Conservation (phyloP, 2,888 invertebrate species). For the Lepetodrilus schrolli region DNA sequence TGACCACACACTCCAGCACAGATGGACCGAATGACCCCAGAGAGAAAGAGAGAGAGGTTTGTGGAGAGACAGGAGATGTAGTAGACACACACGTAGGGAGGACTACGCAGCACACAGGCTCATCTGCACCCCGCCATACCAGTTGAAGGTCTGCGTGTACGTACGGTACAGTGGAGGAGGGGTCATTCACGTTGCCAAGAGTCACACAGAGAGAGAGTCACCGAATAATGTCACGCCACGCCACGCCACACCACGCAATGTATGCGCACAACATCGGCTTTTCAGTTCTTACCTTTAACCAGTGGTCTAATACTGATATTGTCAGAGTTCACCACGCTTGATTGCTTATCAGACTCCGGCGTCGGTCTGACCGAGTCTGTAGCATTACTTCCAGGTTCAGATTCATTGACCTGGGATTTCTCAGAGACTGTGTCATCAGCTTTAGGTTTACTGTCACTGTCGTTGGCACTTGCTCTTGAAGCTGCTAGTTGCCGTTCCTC, state of each 20-base stretch:
- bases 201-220: slow-evolving; percentile 18
- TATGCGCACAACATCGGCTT: background rate
- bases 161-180: slow-evolving; percentile 24
- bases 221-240: slow-evolving; percentile 16
- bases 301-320: slow-evolving; percentile 40
- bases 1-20: background rate
- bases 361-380: background rate
- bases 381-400: slow-evolving; percentile 4
- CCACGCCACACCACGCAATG: background rate
- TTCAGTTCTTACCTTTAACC: slow-evolving; percentile 41
- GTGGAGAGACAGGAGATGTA: background rate
- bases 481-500: slow-evolving; percentile 32
- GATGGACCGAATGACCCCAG: background rate
- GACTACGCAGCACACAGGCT: background rate
- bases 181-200: slow-evolving; percentile 9
- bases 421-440: background rate
- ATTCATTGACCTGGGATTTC: background rate
- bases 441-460: background rate
- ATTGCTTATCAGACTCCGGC: background rate
- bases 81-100: background rate
- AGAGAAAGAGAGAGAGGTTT: slow-evolving; percentile 11
- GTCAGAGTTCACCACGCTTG: slow-evolving; percentile 19
- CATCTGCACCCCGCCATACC: background rate
- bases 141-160: background rate
- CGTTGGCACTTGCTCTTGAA: background rate